Percentiles rank a stretch among this genome's conserved stretches.
phyloP scores from a whole-genome alignment of 2,797 vertebrate genomes.

The Spondyliosoma cantharus region DNA sequence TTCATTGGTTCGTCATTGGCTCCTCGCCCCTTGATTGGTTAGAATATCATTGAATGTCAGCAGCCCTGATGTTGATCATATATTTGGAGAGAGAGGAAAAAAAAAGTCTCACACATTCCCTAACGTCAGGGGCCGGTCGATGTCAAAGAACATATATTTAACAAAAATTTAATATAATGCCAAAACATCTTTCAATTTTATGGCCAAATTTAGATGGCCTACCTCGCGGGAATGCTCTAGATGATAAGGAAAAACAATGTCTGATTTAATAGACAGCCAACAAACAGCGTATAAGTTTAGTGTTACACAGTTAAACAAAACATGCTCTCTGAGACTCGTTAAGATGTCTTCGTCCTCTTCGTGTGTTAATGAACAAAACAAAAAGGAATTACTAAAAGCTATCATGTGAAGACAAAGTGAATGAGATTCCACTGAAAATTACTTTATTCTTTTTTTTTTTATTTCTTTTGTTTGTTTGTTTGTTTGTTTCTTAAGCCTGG shows the following conservation, averaged over 20 bases:
- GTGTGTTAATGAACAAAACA: slow-evolving; percentile 20
- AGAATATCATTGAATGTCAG: background rate
- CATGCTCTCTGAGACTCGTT: slow-evolving; percentile 47
- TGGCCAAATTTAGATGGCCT: slow-evolving; percentile 86
- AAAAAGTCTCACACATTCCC: slow-evolving; percentile 49
- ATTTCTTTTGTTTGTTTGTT: background rate
- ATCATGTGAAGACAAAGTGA: slow-evolving; percentile 4
- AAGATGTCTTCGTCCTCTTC: slow-evolving; percentile 22
- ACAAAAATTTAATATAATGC: slow-evolving; percentile 40
- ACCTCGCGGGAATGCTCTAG: slow-evolving; percentile 20
- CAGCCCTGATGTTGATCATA: slow-evolving; percentile 2
- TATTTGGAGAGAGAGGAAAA: background rate
- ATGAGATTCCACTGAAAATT: slow-evolving; percentile 20
- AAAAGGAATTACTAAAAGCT: background rate
- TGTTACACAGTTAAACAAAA: slow-evolving; percentile 60
- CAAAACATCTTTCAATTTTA: slow-evolving; percentile 64
- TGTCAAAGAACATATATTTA: slow-evolving; percentile 31
- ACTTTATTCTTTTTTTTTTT: background rate
- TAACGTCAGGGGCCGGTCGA: slow-evolving; percentile 18
- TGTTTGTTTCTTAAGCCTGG: background rate
- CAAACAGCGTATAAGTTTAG: slow-evolving; percentile 7
- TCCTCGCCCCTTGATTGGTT: background rate
- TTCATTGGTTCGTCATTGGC: background rate
- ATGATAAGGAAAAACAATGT: slow-evolving; percentile 41
- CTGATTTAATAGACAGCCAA: slow-evolving; percentile 59